Base-by-base conservation (phyloP, 1,140 invertebrate genomes). In the Lanistes nyassanus region DNA sequence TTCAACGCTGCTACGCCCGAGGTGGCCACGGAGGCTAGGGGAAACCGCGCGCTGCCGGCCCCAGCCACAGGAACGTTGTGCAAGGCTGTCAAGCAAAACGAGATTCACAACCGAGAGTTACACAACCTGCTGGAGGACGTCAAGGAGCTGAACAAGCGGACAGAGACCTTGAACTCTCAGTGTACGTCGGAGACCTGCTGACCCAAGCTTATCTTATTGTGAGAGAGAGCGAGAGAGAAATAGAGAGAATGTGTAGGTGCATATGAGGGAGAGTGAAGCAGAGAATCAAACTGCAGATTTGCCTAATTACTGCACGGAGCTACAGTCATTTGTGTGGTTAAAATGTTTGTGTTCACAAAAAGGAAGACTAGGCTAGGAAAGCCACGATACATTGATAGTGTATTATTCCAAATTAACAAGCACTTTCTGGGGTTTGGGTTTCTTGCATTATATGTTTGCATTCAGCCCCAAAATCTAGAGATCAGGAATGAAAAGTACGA, bases 71-170 rank as follows among this genome's bases (percentile, higher is more conserved):
- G 66, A 13, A 58, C 76, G 0, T 73, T 86, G 23, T 74, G 55
- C 16, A 85, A 84, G 66, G 77, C 82, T 5, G 77, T 81, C 66
- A 84, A 84, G 75, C 84, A 87, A 71, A 83, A 85, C 34, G 81
- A 87, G 76, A 53, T 85, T 26, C 72, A 84, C 26, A 76, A 83
- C 51, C 72, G 78, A 47, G 85, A 87, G 69, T 60, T 85, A 13
- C 77, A 80, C 36, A 85, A 86, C 68, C 76, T 87, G 0, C 51
- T 87, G 3, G 84, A 87, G 58, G 85, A 87, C 76, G 85, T 87
- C 5, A 81, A 79, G 62, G 84, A 87, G 65, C 71, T 87, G 4
- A 87, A 84, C 69, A 80, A 81, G 73, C 73, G 78, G 65, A 80
- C 82, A 31, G 84, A 86, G 29, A 74, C 76, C 29, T 51, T 85